Evolutionary conservation across 2,888 invertebrate species (phyloP), one percentile per base, ranked within the genome.

Genomic region (Diadromus collaris): DNA sequence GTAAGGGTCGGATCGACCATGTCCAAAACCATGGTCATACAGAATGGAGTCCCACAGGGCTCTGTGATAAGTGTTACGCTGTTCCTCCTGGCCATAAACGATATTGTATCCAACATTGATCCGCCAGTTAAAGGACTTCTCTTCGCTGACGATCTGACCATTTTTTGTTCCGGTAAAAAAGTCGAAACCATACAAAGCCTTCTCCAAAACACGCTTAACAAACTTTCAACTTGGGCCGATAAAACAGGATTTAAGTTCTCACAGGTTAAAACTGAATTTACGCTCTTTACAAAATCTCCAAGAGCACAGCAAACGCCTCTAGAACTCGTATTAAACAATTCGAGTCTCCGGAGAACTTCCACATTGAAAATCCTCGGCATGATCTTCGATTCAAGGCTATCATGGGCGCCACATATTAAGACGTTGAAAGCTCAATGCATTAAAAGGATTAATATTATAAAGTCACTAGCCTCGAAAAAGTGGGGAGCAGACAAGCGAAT

Each of bases 401-500:
- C 46, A 1, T 46, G 46, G 46, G 46, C 46, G 6, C 46, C 46
- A 1, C 19, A 46, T 19, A 46, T 46, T 1, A 46, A 46, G 19
- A 46, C 6, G 16, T 19, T 46, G 4, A 46, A 46, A 19, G n/a
- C 46, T 7, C 19, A 46, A 19, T 46, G 46, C 19, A 2, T 6
- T 7, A 46, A 6, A 19, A 13, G 19, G 6, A 16, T 46, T 1
- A 46, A 19, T 19, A n/a, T 46, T n/a, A n/a, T 46, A 19, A 46
- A 46, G 19, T 46, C 46, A 19, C 19, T 46, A 6, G 6, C 46
- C 6, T 46, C 2, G 4, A 46, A 46, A 46, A 46, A 16, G 5
- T 46, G 46, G 46, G 19, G 46, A 6, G n/a, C 46, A 6, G 19
- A 46, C 6, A 34, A 48, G 46, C 51, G 41, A 13, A 71, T 67